Evolutionary conservation across 2,113 vertebrate genomes (phyloP).

Genomic region (Spea bombifrons): DNA sequence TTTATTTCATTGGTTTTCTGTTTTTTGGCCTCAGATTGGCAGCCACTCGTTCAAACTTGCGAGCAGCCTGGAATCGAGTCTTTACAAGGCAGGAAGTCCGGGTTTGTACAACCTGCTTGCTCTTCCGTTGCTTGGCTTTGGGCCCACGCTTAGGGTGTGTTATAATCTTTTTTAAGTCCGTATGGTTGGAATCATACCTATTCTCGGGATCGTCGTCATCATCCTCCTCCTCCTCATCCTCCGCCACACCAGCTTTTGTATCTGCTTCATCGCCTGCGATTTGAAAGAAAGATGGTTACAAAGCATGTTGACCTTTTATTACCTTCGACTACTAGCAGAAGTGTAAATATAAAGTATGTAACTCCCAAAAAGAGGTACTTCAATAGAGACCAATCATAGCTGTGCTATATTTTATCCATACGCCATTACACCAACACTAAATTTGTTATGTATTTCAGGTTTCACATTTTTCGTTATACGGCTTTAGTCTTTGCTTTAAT

Average conservation of each 20-base stretch:
- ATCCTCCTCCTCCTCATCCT: conserved; percentile 80
- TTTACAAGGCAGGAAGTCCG: conserved; percentile 66
- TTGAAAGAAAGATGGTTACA: neutral
- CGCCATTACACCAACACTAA: too few species aligned
- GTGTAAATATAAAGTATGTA: too few species aligned
- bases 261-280: conserved; percentile 83
- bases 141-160: conserved; percentile 72
- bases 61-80: conserved; percentile 69
- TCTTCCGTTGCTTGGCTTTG: conserved; percentile 66
- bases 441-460: too few species aligned
- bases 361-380: too few species aligned
- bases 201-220: conserved; percentile 96
- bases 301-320: too few species aligned
- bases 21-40: conserved; percentile 70
- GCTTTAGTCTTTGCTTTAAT: too few species aligned
- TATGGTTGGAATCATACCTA: conserved; percentile 89
- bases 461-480: too few species aligned
- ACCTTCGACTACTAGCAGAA: too few species aligned
- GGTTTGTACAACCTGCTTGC: conserved; percentile 68
- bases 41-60: conserved; percentile 68
- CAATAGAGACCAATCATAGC: too few species aligned
- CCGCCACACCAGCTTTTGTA: conserved; percentile 68
- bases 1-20: conserved; percentile 62
- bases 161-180: conserved; percentile 73
- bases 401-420: too few species aligned